A percentile compares a stretch with the other conserved stretches of the same genome.
Conservation (phyloP, 2,888 invertebrate genomes). For the Caenorhabditis sp. region DNA sequence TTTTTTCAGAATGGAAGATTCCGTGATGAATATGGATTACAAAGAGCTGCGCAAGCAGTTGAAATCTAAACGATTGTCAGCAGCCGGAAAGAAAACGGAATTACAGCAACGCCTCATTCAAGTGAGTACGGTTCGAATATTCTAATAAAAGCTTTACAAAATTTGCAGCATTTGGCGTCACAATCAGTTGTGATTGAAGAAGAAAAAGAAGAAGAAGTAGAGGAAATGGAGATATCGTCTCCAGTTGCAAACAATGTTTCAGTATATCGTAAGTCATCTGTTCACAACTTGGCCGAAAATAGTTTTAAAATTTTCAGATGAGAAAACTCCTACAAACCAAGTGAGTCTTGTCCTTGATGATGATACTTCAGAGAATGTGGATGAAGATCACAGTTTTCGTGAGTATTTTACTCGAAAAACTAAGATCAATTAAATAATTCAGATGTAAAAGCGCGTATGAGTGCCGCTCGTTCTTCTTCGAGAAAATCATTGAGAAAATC, state of each 20-base stretch:
- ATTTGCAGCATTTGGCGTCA: too few species aligned
- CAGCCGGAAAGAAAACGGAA: conserved; percentile 29
- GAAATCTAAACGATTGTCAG: conserved; percentile 27
- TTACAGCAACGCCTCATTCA: conserved; percentile 30
- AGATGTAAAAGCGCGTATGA: conserved; percentile 27
- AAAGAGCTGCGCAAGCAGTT: conserved; percentile 28
- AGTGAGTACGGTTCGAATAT: conserved; percentile 5
- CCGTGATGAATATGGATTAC: background rate
- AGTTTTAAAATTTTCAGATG: conserved; percentile 18
- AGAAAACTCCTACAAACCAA: conserved; percentile 30
- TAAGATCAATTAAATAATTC: background rate
- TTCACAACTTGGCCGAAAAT: background rate
- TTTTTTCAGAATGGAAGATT: background rate
- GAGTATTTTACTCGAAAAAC: background rate
- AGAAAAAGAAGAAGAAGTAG: background rate
- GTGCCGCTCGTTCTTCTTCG: conserved; percentile 15
- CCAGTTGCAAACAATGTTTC: background rate
- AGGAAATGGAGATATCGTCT: background rate
- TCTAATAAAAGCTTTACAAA: background rate
- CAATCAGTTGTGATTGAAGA: background rate
- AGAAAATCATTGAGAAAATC: conserved; percentile 16
- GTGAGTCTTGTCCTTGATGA: conserved; percentile 25
- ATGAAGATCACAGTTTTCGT: conserved; percentile 4
- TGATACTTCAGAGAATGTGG: conserved; percentile 12
- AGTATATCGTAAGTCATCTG: conserved; percentile 11